These are phyloP conservation scores for Crax fasciolata DNA, from an alignment of 2,797 vertebrate species.

Conservation along the genomic window DNA sequence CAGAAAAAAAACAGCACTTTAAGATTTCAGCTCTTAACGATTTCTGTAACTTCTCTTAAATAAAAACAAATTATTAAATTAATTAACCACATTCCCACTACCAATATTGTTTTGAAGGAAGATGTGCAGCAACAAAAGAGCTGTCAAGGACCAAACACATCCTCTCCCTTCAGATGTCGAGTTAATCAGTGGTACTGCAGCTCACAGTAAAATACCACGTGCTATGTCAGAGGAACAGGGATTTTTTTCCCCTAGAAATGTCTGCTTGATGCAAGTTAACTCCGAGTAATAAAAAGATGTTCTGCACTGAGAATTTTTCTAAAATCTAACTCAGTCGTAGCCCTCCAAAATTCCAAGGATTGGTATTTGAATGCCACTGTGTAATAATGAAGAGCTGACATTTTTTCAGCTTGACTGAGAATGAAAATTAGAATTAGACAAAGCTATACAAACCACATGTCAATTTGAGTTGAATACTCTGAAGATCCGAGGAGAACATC, in stretches of 20 bases:
- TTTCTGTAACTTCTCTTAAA: not conserved
- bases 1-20: not conserved
- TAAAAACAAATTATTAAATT: not conserved
- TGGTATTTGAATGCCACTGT: not conserved
- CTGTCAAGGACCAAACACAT: not conserved
- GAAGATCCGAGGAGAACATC: conserved; percentile 96
- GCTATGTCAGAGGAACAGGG: not conserved
- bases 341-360: not conserved
- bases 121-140: not conserved
- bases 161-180: not conserved
- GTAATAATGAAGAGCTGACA: not conserved
- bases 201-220: not conserved
- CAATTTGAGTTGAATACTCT: conserved; percentile 96
- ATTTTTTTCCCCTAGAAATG: not conserved
- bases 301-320: not conserved
- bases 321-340: not conserved
- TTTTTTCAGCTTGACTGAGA: not conserved
- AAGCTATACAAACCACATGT: conserved; percentile 92
- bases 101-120: not conserved
- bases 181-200: not conserved
- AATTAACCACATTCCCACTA: not conserved
- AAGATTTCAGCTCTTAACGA: not conserved
- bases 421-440: conserved; percentile 15
- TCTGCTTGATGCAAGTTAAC: not conserved
- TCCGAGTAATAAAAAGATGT: not conserved